phyloP scores from a whole-genome alignment of 2,113 vertebrate genomes.

The Nanger granti region DNA sequence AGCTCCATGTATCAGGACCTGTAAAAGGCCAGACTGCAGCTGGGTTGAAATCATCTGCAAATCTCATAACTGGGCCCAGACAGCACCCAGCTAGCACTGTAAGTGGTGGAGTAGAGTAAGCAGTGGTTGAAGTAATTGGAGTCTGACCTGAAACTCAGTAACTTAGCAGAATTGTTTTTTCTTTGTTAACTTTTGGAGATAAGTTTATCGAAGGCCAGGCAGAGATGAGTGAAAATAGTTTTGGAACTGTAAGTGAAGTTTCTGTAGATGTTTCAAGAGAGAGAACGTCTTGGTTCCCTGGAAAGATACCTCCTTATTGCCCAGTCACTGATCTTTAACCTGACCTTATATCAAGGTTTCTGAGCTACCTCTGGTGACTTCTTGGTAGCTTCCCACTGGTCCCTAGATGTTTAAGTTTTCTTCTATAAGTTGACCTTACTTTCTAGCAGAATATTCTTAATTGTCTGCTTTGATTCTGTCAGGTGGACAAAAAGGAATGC shows the following conservation, averaged over 20 bases:
- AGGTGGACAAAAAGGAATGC: conserved; percentile 98
- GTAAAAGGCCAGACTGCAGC: background rate
- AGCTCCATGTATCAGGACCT: background rate
- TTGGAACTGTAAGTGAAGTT: background rate
- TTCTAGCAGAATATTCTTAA: background rate
- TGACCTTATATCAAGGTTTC: background rate
- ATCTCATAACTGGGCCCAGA: background rate
- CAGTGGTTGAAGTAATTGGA: conserved; percentile 1
- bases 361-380: background rate
- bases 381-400: background rate
- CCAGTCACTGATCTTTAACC: background rate
- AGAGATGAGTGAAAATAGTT: background rate
- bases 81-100: background rate
- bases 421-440: background rate
- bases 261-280: background rate
- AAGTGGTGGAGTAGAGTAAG: background rate
- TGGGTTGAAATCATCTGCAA: background rate
- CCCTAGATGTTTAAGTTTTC: background rate
- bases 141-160: background rate
- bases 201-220: background rate
- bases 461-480: conserved; percentile 39
- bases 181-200: background rate
- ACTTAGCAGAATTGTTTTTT: background rate
- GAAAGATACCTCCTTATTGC: background rate
- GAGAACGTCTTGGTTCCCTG: background rate